Evolutionary conservation across 2,113 vertebrate species (phyloP).

Genomic region (Callaeas wilsoni): DNA sequence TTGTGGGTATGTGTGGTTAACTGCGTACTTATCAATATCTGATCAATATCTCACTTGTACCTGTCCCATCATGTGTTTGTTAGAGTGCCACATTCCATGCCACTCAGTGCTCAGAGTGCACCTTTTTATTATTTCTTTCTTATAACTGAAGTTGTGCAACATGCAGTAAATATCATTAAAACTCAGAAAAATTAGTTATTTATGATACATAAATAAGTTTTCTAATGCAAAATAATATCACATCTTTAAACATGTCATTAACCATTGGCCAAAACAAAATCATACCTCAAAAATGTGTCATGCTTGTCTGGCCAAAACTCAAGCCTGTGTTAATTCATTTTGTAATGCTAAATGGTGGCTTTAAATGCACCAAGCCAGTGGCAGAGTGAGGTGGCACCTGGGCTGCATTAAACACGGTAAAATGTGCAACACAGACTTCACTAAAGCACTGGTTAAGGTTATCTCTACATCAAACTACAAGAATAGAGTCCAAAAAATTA

Average conservation of each 20-base stretch:
- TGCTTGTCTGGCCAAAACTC: neutral
- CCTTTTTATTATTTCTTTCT: neutral
- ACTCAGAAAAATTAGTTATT: neutral
- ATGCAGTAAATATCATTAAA: neutral
- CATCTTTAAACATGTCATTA: neutral
- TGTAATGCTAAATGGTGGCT: neutral
- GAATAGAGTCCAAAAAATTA: neutral
- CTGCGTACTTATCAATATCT: neutral
- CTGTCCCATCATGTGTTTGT: neutral
- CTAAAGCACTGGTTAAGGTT: neutral
- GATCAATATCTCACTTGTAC: neutral
- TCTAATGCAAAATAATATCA: neutral
- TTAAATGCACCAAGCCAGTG: neutral
- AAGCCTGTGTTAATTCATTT: neutral
- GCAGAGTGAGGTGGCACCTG: neutral
- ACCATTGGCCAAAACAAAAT: neutral
- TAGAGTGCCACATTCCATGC: fast-evolving
- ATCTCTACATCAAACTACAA: neutral
- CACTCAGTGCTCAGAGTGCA: neutral
- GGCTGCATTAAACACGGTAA: neutral
- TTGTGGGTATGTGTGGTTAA: neutral
- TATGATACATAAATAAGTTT: neutral
- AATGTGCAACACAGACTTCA: neutral
- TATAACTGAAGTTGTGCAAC: neutral
- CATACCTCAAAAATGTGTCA: neutral